These are phyloP conservation scores for Triplophysa siluroides DNA, from an alignment of 2,113 vertebrate species.

Conservation along the genomic window DNA sequence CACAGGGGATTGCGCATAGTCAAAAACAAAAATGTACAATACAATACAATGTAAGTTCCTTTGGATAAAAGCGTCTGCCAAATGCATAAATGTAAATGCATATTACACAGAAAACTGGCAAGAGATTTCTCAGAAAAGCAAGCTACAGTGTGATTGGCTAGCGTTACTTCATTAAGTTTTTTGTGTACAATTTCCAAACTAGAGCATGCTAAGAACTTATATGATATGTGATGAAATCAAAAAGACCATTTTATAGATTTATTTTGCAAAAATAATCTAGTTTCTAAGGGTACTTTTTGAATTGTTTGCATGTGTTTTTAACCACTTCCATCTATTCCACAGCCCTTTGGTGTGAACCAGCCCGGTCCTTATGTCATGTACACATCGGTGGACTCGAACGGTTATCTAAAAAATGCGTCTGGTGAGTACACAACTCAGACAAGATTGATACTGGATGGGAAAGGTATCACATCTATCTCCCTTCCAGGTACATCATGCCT, in stretches of 20 bases:
- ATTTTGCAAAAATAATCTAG: not conserved
- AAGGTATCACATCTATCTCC: conserved; percentile 9
- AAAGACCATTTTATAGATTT: not conserved
- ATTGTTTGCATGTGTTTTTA: conserved; percentile 41
- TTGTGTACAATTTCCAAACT: not conserved
- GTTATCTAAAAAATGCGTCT: conserved; percentile 92
- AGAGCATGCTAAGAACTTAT: not conserved
- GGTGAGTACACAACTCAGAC: conserved; percentile 73
- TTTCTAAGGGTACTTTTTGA: conserved; percentile 10
- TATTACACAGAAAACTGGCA: too few relatives aligned
- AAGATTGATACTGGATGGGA: conserved; percentile 13
- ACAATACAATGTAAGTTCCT: too few relatives aligned
- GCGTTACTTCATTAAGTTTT: too few relatives aligned
- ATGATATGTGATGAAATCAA: not conserved
- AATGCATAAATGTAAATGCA: too few relatives aligned
- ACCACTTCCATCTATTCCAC: conserved; percentile 43
- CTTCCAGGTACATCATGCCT: not conserved
- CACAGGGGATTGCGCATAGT: too few relatives aligned
- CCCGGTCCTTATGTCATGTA: conserved; percentile 98
- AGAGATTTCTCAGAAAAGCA: not conserved
- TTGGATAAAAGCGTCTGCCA: too few relatives aligned
- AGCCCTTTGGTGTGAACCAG: conserved; percentile 97
- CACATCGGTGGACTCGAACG: conserved; percentile 92
- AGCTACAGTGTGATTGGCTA: not conserved
- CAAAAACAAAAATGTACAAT: too few relatives aligned